Conservation (phyloP, 2,797 vertebrate genomes). For the Betta splendens region DNA sequence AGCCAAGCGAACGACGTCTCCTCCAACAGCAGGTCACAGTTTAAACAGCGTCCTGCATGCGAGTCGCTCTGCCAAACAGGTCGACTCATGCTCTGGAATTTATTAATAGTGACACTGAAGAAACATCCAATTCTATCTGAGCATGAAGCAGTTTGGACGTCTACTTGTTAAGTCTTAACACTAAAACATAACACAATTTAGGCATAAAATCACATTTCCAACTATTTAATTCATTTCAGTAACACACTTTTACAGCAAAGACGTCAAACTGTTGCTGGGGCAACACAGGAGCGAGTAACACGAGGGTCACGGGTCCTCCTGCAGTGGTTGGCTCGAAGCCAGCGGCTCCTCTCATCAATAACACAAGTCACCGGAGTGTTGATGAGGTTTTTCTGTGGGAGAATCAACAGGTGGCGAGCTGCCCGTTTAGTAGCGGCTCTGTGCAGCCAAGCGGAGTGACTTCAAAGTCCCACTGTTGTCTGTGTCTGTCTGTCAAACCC, state of each 20-base stretch:
- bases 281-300: conserved; percentile 25
- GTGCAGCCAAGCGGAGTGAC: conserved; percentile 23
- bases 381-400: conserved; percentile 54
- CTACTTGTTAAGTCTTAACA: background rate
- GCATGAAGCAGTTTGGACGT: background rate
- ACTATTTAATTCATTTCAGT: background rate
- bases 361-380: conserved; percentile 19
- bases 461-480: conserved; percentile 51
- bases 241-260: conserved; percentile 9
- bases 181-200: background rate
- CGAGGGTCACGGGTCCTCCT: conserved; percentile 21
- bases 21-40: too few relatives aligned
- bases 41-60: too few relatives aligned
- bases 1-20: too few relatives aligned
- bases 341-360: conserved; percentile 38
- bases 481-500: conserved; percentile 41
- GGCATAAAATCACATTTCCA: conserved; percentile 1
- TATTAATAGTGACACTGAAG: too few relatives aligned
- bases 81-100: too few relatives aligned
- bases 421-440: conserved; percentile 32
- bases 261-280: conserved; percentile 29
- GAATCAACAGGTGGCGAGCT: conserved; percentile 61
- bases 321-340: conserved; percentile 42
- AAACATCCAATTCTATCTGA: background rate
- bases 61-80: too few relatives aligned